phyloP scores from a whole-genome alignment of 2,113 vertebrate species.

The Pelvicachromis taeniatus region DNA sequence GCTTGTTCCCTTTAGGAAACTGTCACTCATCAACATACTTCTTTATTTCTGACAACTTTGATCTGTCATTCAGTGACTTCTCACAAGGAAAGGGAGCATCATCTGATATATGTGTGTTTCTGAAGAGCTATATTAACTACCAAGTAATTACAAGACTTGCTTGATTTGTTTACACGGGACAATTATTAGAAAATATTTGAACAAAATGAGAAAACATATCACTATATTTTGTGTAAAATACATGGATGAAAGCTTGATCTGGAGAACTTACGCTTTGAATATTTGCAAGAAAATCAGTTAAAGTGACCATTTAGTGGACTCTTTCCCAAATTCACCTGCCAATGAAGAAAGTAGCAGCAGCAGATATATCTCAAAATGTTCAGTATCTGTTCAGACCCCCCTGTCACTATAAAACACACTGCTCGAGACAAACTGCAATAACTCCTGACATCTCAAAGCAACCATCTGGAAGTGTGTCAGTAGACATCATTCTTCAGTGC shows the following conservation, averaged over 20 bases:
- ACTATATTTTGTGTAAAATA: neutral
- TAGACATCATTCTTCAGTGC: neutral
- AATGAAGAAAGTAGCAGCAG: neutral
- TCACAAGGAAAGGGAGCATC: neutral
- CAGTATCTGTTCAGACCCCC: neutral
- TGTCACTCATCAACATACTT: neutral
- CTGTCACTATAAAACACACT: neutral
- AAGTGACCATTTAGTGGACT: neutral
- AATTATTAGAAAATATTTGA: neutral
- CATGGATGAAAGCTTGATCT: neutral
- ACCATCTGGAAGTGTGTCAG: neutral
- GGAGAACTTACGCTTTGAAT: neutral
- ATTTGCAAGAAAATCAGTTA: neutral
- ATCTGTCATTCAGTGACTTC: neutral
- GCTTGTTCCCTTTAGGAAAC: neutral
- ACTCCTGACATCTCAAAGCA: neutral
- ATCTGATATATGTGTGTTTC: neutral
- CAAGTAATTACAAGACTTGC: too few relatives aligned
- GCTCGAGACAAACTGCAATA: fast-evolving
- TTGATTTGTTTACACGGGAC: too few relatives aligned
- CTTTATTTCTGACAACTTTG: neutral
- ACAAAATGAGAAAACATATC: neutral
- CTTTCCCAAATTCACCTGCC: neutral
- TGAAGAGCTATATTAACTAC: too few relatives aligned
- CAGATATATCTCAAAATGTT: neutral